Evolutionary conservation across 2,888 invertebrate genomes (phyloP), one percentile per base, ranked within the genome.

Genomic region (Fragum sueziense): DNA sequence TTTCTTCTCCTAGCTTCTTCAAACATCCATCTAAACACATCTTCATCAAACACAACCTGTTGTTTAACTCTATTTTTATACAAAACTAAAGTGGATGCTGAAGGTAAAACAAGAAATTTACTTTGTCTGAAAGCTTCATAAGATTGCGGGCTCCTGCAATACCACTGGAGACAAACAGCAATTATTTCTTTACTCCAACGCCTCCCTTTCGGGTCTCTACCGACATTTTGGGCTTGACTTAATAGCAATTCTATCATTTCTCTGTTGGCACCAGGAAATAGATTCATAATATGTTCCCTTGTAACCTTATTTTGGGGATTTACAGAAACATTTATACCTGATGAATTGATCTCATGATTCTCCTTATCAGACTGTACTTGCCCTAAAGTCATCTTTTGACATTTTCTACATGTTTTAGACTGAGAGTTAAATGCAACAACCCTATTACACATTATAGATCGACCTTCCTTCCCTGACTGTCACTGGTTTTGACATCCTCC

Each of bases 21-120:
- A 57, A 57, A n/a, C 87, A 85, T 85, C 87, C 86, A 87, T 27
- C 9, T 37, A 20, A 70, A 70, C 11, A 82, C 47, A 34, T 70
- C 27, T 1, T 68, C 20, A 33, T 76, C 47, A 62, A 76, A 79
- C 4, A 79, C 82, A 57, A 47, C 54, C 3, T 71, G 34, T 2
- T 82, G 79, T 22, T 74, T 76, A 9, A 79, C 57, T 41, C 51
- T 70, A 20, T 68, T 82, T 54, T 82, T 79, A 31, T 79, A 82
- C 14, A 33, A 20, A 14, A 82, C 27, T 3, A 82, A 52, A n/a
- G 59, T 51, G 9, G 62, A 47, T 62, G 59, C 29, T 22, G 76
- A 74, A 33, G 79, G 79, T 22, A 82, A 47, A 17, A 82, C 22
- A 7, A 79, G 41, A 7, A 37, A 51, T 17, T 68, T 41, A 25